These are phyloP conservation scores for Porites lobata DNA, from an alignment of 92 coral and sea anemone genomes.

Conservation along the genomic window DNA sequence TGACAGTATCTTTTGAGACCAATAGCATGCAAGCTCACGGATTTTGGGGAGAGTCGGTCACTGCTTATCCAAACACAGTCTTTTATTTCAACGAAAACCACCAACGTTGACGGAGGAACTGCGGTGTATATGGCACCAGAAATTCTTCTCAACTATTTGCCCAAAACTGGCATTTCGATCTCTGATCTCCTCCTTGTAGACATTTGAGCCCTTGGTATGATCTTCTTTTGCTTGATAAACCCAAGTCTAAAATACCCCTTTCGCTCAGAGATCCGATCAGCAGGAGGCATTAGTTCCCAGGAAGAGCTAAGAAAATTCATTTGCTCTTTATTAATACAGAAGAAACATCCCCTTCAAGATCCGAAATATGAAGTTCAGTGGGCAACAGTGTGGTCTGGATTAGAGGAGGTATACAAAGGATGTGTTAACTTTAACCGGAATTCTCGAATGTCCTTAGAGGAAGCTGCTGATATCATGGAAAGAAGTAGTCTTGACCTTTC, in stretches of 20 bases:
- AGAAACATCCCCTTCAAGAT: slow-evolving; percentile 34
- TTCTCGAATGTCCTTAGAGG: slow-evolving; percentile 23
- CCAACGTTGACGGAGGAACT: slow-evolving; percentile 52
- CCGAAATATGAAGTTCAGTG: slow-evolving; percentile 37
- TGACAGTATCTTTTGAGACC: slow-evolving; percentile 49
- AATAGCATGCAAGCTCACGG: slow-evolving; percentile 57
- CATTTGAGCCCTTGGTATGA: slow-evolving; percentile 62
- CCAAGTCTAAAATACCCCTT: slow-evolving; percentile 53
- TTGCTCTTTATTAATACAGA: slow-evolving; percentile 3
- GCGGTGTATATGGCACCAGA: slow-evolving; percentile 42
- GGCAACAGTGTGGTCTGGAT: slow-evolving; percentile 41
- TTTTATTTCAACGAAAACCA: slow-evolving; percentile 49
- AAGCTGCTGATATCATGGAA: slow-evolving; percentile 1
- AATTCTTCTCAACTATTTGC: slow-evolving; percentile 24
- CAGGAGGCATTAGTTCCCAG: slow-evolving; percentile 16
- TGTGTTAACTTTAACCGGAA: slow-evolving; percentile 39
- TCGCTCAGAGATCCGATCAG: slow-evolving; percentile 16
- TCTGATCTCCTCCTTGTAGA: slow-evolving; percentile 49
- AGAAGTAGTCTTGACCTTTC: not conserved
- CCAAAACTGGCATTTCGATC: slow-evolving; percentile 20
- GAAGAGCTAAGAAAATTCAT: slow-evolving; percentile 40
- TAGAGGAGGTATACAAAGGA: slow-evolving; percentile 46
- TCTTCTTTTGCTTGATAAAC: slow-evolving; percentile 38
- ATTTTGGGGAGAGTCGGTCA: slow-evolving; percentile 63
- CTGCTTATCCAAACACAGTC: slow-evolving; percentile 49